Percentiles rank a stretch among this genome's conserved stretches.
phyloP scores from a whole-genome alignment of 2,888 invertebrate species.

The Perdita meconis region DNA sequence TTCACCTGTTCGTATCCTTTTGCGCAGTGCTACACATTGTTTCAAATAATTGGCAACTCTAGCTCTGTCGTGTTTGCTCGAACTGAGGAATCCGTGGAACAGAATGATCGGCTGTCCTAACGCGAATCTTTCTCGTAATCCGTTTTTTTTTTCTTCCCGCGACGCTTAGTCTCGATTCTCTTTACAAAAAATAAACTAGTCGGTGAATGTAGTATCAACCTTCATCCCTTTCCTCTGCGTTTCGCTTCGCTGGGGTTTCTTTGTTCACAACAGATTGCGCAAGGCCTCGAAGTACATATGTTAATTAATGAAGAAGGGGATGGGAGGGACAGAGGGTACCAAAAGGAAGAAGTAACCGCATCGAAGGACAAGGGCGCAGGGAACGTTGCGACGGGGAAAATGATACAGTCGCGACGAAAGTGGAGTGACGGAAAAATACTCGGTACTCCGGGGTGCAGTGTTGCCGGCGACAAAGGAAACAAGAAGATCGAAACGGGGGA shows the following conservation, averaged over 20 bases:
- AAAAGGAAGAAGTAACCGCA: not conserved
- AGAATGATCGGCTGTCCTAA: no score
- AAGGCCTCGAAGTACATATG: slow-evolving; percentile 32
- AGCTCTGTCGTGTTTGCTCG: no score
- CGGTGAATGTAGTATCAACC: not conserved
- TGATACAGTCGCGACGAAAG: not conserved
- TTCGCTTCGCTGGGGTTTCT: slow-evolving; percentile 33
- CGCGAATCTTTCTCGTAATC: no score
- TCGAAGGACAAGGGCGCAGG: not conserved
- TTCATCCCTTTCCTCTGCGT: not conserved
- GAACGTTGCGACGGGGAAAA: no score
- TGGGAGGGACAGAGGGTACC: not conserved
- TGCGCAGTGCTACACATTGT: no score
- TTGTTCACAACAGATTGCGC: slow-evolving; percentile 28
- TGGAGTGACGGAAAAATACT: not conserved
- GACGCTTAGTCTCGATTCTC: not conserved
- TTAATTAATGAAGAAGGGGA: not conserved
- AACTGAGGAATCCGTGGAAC: no score
- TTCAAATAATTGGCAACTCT: no score
- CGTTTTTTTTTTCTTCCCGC: no score
- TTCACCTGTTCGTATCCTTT: no score
- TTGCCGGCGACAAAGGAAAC: not conserved
- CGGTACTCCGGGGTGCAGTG: not conserved
- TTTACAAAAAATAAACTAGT: slow-evolving; percentile 8
- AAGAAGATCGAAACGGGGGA: not conserved